Evolutionary conservation across 2,797 vertebrate species (phyloP), one percentile per base, ranked within the genome.

Genomic region (Gobionotothen gibberifrons): DNA sequence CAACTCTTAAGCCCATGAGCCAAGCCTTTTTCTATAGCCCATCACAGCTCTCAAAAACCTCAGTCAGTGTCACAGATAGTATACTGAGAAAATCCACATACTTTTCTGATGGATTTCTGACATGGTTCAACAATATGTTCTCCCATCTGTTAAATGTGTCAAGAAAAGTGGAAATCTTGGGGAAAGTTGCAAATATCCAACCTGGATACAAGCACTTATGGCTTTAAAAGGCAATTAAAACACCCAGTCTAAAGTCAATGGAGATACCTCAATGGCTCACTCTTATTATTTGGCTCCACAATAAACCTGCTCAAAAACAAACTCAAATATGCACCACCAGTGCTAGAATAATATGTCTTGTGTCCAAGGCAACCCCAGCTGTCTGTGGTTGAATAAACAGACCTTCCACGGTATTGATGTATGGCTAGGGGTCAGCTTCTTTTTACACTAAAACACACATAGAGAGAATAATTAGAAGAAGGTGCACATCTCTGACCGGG

Each of bases 361-460:
- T 73, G 26, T 53, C 57, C 68, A 67, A 72, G 44, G 21, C 15
- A 46, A 77, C n/a, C 52, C 36, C 42, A 64, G 56, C 52, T 55
- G 59, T 39, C 52, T 70, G 62, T 56, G 58, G 60, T 53, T 58
- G 67, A 83, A 79, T 81, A 74, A 85, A 79, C 47, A 54, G 53
- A 72, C 66, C 72, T 71, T 71, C 26, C 17, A 65, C 3, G 17
- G 19, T 74, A 43, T 75, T 54, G 75, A 72, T 59, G 66, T 78
- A 54, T 65, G 65, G 46, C 76, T 46, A 70, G 53, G 63, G 71
- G 67, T 82, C 68, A 73, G 14, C 44, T 46, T 36, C 7, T 26
- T 61, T 61, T 61, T 39, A 17, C 4, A 19, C 36, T 55, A 9
- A 72, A 78, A 65, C 68, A 78, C 68, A 78, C 65, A 61, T 0